These are phyloP conservation scores for Orius insidiosus DNA, from an alignment of 1,140 invertebrate genomes.

Conservation along the genomic window DNA sequence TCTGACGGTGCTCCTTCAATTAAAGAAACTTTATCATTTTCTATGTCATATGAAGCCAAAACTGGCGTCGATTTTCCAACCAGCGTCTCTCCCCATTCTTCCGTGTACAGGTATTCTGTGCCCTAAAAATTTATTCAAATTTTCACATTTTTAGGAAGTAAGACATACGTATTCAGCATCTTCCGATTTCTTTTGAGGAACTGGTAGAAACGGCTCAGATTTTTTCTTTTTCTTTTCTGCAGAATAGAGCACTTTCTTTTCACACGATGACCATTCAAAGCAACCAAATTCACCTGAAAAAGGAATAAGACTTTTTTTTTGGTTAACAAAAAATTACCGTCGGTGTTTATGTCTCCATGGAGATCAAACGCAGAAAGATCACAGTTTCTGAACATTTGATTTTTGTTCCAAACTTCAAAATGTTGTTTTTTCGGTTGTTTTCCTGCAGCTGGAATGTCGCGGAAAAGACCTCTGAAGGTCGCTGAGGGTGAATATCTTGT, in stretches of 20 bases:
- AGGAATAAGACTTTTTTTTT: conserved; percentile 13
- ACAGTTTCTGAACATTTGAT: conserved; percentile 36
- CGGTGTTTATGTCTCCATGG: conserved; percentile 55
- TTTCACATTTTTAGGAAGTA: background rate
- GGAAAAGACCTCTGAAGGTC: conserved; percentile 37
- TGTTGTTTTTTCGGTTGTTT: conserved; percentile 40
- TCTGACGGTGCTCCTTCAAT: conserved; percentile 41
- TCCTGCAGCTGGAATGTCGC: conserved; percentile 33
- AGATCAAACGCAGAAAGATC: conserved; percentile 46
- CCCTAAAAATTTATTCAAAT: conserved; percentile 33
- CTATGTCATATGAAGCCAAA: conserved; percentile 49
- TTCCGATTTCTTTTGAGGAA: background rate
- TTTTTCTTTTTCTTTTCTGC: conserved; percentile 63
- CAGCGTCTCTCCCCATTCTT: conserved; percentile 78
- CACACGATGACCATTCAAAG: conserved; percentile 53
- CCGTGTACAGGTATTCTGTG: conserved; percentile 50
- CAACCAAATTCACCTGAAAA: conserved; percentile 50
- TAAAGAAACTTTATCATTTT: conserved; percentile 36
- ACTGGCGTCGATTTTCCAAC: conserved; percentile 51
- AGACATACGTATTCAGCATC: background rate
- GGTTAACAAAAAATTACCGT: conserved; percentile 31
- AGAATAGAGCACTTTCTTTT: conserved; percentile 53
- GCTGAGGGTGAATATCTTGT: conserved; percentile 36
- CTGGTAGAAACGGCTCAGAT: conserved; percentile 49
- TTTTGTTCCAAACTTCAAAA: conserved; percentile 50